Percentiles rank a stretch among this genome's conserved stretches.
Evolutionary conservation across 2,797 vertebrate species (phyloP).

Genomic region (Gallinago stenura): DNA sequence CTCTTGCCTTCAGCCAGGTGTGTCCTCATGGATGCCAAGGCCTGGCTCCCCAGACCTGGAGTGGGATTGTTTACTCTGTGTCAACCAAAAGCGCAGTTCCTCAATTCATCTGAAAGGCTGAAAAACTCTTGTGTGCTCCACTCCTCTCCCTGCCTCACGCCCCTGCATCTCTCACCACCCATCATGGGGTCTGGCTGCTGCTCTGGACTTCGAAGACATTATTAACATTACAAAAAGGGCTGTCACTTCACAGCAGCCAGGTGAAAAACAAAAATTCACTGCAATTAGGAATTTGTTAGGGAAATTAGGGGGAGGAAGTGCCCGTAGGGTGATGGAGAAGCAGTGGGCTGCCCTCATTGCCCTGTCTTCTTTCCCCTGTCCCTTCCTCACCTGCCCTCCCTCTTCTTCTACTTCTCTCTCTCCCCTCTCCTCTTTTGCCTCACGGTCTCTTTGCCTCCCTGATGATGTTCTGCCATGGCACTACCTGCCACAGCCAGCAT

Average conservation of each 20-base stretch:
- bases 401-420: neutral
- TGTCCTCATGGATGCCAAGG: neutral
- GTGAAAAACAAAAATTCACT: neutral
- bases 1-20: neutral
- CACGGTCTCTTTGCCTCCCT: neutral
- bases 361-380: neutral
- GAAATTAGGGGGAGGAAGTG: neutral
- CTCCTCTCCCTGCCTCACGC: fast-evolving
- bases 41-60: neutral
- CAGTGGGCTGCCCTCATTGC: fast-evolving
- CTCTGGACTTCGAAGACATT: neutral
- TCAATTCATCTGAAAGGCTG: neutral
- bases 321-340: neutral
- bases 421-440: neutral
- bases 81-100: neutral
- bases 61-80: neutral
- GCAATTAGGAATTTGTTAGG: neutral
- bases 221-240: neutral
- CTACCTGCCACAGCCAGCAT: slow-evolving; percentile 7
- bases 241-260: neutral
- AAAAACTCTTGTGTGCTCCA: neutral
- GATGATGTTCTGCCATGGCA: neutral
- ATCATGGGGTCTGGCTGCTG: neutral
- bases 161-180: neutral
- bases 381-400: neutral